These are phyloP conservation scores for Eumeta japonica DNA, from an alignment of 1,140 invertebrate species.

Conservation along the genomic window DNA sequence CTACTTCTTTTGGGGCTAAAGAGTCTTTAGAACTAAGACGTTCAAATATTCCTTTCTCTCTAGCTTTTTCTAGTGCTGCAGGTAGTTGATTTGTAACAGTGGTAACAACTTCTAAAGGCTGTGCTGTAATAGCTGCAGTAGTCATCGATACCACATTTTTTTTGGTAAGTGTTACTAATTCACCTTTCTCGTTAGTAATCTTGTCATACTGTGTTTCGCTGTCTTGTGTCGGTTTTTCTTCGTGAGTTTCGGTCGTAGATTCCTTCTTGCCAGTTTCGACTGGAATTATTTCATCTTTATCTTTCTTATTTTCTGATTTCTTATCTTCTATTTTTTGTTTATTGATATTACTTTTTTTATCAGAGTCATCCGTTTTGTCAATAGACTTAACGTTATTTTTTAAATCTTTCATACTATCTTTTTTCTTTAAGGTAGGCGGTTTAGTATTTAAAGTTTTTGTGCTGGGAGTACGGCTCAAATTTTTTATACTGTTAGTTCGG, in stretches of 20 bases:
- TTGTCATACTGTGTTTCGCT: conserved; percentile 53
- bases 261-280: conserved; percentile 10
- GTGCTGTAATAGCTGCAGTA: conserved; percentile 55
- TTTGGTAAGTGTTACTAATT: conserved; percentile 50
- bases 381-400: conserved; percentile 34
- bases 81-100: conserved; percentile 55
- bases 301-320: conserved; percentile 18
- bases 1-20: conserved; percentile 28
- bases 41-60: conserved; percentile 52
- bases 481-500: conserved; percentile 50
- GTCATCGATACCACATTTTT: conserved; percentile 57
- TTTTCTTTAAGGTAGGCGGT: conserved; percentile 35
- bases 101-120: conserved; percentile 52
- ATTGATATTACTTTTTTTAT: conserved; percentile 13
- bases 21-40: conserved; percentile 53
- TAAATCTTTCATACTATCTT: conserved; percentile 40
- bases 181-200: conserved; percentile 38
- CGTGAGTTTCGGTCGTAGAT: conserved; percentile 16
- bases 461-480: conserved; percentile 33
- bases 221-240: conserved; percentile 39
- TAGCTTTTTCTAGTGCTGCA: conserved; percentile 48
- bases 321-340: conserved; percentile 12
- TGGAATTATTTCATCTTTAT: conserved; percentile 5
- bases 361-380: conserved; percentile 29
- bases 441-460: conserved; percentile 42